Conservation (phyloP, 2,888 invertebrate species). For the Drosophila antonietae region DNA sequence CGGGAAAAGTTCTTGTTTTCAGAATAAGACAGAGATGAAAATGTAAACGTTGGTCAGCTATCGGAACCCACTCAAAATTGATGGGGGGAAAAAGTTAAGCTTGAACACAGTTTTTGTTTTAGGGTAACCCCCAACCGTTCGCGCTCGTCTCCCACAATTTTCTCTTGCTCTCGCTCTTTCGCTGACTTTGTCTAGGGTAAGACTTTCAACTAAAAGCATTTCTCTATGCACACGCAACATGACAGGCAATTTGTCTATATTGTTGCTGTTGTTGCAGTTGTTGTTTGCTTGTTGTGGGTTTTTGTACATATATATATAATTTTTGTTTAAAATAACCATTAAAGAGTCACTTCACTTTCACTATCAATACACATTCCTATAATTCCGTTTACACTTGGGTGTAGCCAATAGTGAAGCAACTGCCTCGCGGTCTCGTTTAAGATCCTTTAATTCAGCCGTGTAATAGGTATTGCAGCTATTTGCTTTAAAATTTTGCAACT, state of each 20-base stretch:
- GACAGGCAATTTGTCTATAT: conserved; percentile 56
- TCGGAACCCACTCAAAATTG: conserved; percentile 19
- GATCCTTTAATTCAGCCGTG: conserved; percentile 14
- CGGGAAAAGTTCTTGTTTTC: conserved; percentile 24
- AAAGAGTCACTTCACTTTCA: conserved; percentile 43
- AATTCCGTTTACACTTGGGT: conserved; percentile 27
- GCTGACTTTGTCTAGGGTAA: conserved; percentile 10
- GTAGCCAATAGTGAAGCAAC: background rate
- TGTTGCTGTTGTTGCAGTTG: conserved; percentile 14
- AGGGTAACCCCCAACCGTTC: conserved; percentile 14
- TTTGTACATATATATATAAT: conserved; percentile 24
- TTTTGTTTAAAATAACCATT: conserved; percentile 34
- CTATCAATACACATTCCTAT: conserved; percentile 34
- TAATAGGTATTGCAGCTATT: conserved; percentile 7
- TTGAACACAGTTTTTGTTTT: conserved; percentile 61
- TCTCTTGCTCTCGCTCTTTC: background rate
- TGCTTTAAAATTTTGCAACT: background rate
- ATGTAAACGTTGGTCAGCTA: conserved; percentile 12
- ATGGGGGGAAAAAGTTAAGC: conserved; percentile 27
- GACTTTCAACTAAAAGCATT: conserved; percentile 62
- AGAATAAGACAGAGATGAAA: conserved; percentile 22
- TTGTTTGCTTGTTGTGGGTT: conserved; percentile 24
- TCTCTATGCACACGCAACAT: conserved; percentile 46
- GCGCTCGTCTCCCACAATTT: background rate
- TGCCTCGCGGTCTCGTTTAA: background rate